Percentiles rank a stretch among this genome's conserved stretches.
These are phyloP conservation scores for Athrips mouffetella DNA, from an alignment of 2,888 invertebrate species.

Conservation along the genomic window DNA sequence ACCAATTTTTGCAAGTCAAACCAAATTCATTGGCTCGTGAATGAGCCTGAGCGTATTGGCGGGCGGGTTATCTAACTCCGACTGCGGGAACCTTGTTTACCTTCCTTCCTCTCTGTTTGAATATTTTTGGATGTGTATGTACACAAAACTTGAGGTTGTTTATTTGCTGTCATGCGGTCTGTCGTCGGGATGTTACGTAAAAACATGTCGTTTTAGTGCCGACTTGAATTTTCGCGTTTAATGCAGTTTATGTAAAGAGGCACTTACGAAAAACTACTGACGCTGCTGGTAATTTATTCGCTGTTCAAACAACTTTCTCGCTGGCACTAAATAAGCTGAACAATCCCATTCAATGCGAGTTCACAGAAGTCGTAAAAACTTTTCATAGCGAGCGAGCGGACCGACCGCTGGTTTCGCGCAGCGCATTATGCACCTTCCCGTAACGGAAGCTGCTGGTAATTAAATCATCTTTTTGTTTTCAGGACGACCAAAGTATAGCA, in stretches of 20 bases:
- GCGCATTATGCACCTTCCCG: neutral
- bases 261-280: neutral
- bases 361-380: constrained; percentile 12
- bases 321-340: constrained; percentile 2
- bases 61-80: constrained; percentile 18
- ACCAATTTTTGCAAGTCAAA: constrained; percentile 21
- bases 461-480: constrained; percentile 23
- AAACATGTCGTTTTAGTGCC: neutral
- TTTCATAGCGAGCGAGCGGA: constrained; percentile 2
- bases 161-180: constrained; percentile 8
- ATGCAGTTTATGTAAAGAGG: neutral
- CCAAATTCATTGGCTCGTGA: constrained; percentile 23
- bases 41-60: constrained; percentile 17
- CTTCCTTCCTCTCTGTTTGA: constrained; percentile 5
- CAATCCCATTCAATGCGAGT: constrained; percentile 10
- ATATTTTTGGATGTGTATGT: constrained; percentile 16
- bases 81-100: constrained; percentile 17
- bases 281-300: neutral
- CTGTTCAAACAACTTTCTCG: constrained; percentile 5
- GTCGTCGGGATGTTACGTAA: neutral
- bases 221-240: neutral
- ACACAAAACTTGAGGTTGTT: constrained; percentile 15
- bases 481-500: constrained; percentile 80
- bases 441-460: neutral
- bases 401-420: neutral